Conservation (phyloP, 2,888 invertebrate genomes). For the Apamea epomidion region DNA sequence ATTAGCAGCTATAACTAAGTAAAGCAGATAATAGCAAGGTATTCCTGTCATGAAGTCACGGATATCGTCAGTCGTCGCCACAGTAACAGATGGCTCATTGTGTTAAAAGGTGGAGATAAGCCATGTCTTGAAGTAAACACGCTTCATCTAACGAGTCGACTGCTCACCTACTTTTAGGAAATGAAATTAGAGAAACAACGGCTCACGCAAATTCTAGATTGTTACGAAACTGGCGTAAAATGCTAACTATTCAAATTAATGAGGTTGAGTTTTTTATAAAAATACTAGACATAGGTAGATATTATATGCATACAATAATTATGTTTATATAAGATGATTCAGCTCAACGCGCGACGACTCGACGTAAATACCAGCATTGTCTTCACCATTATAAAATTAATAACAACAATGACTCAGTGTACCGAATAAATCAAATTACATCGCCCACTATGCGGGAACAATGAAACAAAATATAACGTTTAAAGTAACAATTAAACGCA, state of each 20-base stretch:
- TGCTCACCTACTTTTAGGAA: slow-evolving; percentile 48
- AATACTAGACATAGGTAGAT: slow-evolving; percentile 37
- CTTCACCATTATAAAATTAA: slow-evolving; percentile 84
- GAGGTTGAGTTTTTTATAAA: slow-evolving; percentile 34
- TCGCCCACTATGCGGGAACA: slow-evolving; percentile 82
- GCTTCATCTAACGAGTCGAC: slow-evolving; percentile 41
- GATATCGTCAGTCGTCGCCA: slow-evolving; percentile 82
- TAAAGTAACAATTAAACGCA: slow-evolving; percentile 87
- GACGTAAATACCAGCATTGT: slow-evolving; percentile 78
- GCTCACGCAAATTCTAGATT: slow-evolving; percentile 20
- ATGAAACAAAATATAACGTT: slow-evolving; percentile 85
- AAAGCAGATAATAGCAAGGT: slow-evolving; percentile 59
- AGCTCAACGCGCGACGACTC: slow-evolving; percentile 64
- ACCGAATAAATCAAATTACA: slow-evolving; percentile 85
- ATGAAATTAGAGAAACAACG: slow-evolving; percentile 50
- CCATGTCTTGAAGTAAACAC: slow-evolving; percentile 71
- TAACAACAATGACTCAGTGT: slow-evolving; percentile 86
- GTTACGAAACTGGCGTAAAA: slow-evolving; percentile 34
- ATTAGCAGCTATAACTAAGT: slow-evolving; percentile 48
- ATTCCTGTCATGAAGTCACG: slow-evolving; percentile 79
- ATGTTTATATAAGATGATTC: slow-evolving; percentile 77
- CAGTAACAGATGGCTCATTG: slow-evolving; percentile 84
- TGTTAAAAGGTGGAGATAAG: slow-evolving; percentile 80
- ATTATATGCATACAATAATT: slow-evolving; percentile 63
- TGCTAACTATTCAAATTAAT: slow-evolving; percentile 28